Conservation (phyloP, 1,140 invertebrate species). For the Lethrus apterus region DNA sequence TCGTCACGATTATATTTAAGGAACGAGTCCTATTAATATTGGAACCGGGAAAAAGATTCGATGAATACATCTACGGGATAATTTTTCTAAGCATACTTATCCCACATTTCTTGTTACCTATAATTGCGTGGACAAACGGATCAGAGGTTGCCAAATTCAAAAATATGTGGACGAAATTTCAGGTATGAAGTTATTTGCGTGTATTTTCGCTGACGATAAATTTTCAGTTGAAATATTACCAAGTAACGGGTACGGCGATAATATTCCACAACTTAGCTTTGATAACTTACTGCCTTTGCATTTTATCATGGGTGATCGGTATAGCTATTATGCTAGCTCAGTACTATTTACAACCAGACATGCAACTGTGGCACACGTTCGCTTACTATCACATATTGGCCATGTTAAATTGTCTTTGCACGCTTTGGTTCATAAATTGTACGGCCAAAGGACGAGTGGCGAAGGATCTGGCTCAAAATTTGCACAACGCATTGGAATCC, state of each 20-base stretch:
- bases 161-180: constrained; percentile 66
- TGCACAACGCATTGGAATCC: constrained; percentile 50
- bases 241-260: constrained; percentile 54
- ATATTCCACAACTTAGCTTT: constrained; percentile 53
- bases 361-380: constrained; percentile 58
- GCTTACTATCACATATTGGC: constrained; percentile 62
- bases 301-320: constrained; percentile 54
- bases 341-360: constrained; percentile 58
- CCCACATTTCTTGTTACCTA: constrained; percentile 57
- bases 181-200: constrained; percentile 37
- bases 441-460: constrained; percentile 55
- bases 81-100: constrained; percentile 63
- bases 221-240: constrained; percentile 53
- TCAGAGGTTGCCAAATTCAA: constrained; percentile 60
- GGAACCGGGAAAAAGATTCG: constrained; percentile 54
- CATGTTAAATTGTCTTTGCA: constrained; percentile 60
- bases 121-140: constrained; percentile 61
- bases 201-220: not conserved
- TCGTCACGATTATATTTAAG: constrained; percentile 36
- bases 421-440: constrained; percentile 59
- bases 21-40: constrained; percentile 35
- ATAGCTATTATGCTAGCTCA: constrained; percentile 55
- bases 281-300: constrained; percentile 52
- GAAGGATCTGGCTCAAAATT: constrained; percentile 49
- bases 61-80: constrained; percentile 62